A percentile compares a stretch with the other conserved stretches of the same genome.
These are phyloP conservation scores for Camptogramma bilineatum DNA, from an alignment of 2,888 invertebrate species.

Conservation along the genomic window DNA sequence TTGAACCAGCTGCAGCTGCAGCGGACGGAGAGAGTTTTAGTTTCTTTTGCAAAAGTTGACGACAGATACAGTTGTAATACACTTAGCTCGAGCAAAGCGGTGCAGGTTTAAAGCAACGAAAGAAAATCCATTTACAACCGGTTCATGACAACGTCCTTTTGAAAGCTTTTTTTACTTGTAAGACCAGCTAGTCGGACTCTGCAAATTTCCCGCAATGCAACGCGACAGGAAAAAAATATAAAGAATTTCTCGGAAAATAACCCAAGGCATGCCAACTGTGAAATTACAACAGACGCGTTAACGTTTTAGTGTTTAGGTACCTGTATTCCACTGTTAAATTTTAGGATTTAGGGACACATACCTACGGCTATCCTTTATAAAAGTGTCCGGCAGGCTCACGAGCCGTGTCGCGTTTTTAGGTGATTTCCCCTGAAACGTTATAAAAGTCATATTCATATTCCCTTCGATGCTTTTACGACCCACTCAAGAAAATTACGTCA, in stretches of 20 bases:
- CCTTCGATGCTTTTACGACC: slow-evolving; percentile 55
- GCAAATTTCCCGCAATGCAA: slow-evolving; percentile 49
- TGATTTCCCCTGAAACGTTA: slow-evolving; percentile 59
- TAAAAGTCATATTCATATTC: slow-evolving; percentile 58
- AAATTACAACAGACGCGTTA: slow-evolving; percentile 7
- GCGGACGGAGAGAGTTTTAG: slow-evolving; percentile 36
- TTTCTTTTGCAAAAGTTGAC: slow-evolving; percentile 41
- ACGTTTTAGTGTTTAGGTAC: slow-evolving; percentile 8
- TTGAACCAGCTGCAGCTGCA: slow-evolving; percentile 29
- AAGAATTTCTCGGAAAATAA: slow-evolving; percentile 40
- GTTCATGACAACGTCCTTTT: slow-evolving; percentile 55
- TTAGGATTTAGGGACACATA: slow-evolving; percentile 14
- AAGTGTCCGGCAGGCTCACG: slow-evolving; percentile 31
- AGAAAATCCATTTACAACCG: slow-evolving; percentile 60
- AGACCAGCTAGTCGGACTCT: slow-evolving; percentile 40
- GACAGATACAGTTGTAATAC: slow-evolving; percentile 42
- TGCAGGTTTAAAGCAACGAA: slow-evolving; percentile 53
- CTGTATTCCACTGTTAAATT: slow-evolving; percentile 7
- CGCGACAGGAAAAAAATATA: slow-evolving; percentile 41
- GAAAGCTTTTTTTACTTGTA: slow-evolving; percentile 51
- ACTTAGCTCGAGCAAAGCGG: slow-evolving; percentile 47
- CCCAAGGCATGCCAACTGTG: slow-evolving; percentile 17
- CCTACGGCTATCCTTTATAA: slow-evolving; percentile 36
- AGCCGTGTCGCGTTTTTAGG: slow-evolving; percentile 44
- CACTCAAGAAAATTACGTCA: slow-evolving; percentile 57